A percentile compares a stretch with the other conserved stretches of the same genome.
These are phyloP conservation scores for Jordanella pulchra DNA, from an alignment of 2,797 vertebrate genomes.

Conservation along the genomic window DNA sequence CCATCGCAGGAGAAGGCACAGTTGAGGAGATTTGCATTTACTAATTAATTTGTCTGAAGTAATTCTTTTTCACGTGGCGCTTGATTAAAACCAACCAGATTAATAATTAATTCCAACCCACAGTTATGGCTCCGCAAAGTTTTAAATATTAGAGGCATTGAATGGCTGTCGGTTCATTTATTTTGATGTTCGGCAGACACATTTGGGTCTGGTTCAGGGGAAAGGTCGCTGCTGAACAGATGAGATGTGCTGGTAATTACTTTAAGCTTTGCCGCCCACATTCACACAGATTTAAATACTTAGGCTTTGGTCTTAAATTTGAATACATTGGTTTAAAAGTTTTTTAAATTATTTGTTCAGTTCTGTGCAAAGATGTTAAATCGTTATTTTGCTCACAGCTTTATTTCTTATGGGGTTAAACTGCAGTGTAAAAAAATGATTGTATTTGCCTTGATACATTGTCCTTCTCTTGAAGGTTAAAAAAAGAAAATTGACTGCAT, in stretches of 20 bases:
- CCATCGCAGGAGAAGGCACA: conserved; percentile 65
- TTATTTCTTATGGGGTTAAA: not conserved
- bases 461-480: not conserved
- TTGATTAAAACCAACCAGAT: conserved; percentile 83
- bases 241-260: conserved; percentile 60
- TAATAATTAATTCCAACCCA: conserved; percentile 77
- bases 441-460: not conserved
- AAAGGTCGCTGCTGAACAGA: conserved; percentile 58
- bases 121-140: conserved; percentile 73
- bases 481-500: not conserved
- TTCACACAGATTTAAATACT: not conserved
- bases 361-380: conserved; percentile 20
- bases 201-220: conserved; percentile 42
- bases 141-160: conserved; percentile 67
- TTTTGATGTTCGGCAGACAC: conserved; percentile 48
- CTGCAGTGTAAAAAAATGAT: not conserved
- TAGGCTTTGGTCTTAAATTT: conserved; percentile 20
- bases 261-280: conserved; percentile 30
- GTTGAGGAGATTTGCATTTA: conserved; percentile 77
- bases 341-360: not conserved
- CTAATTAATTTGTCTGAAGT: conserved; percentile 83
- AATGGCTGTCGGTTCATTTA: conserved; percentile 54
- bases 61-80: conserved; percentile 57
- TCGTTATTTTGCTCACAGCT: not conserved
- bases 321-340: conserved; percentile 2